Evolutionary conservation across 2,113 vertebrate species (phyloP), one percentile per base, ranked within the genome.

Genomic region (Empidonax traillii): DNA sequence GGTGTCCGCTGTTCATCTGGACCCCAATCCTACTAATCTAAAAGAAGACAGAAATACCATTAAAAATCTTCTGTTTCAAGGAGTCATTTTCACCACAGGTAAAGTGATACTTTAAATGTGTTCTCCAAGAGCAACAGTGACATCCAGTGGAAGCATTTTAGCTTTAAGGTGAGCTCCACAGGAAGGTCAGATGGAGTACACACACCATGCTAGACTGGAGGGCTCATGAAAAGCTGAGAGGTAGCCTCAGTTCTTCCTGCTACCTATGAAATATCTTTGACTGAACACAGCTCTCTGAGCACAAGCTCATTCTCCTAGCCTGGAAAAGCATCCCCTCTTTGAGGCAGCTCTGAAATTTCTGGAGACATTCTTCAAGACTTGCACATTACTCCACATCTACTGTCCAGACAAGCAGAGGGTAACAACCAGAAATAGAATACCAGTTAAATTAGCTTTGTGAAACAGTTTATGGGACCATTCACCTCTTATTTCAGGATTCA

Each of bases 61-160:
- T 68, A 39, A 37, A 72, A 83, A 21, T 41, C 58, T 23, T 68
- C 31, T 71, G 10, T 61, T 77, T 58, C 5, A 3, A 92, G 62
- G 4, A 79, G 35, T 75, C 33, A 74, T 95, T 82, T 74, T 85
- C 53, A 62, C 37, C 39, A 49, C 78, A 93, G 94, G 94, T 95
- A 73, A 89, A 83, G 47, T 4, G 30, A 12, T 31, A 75, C 39
- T 93, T 90, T 9, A 22, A 39, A 59, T 17, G 44, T 24, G 17
- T 31, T 95, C 93, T 46, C 10, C 27, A 59, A 97, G 94, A 95
- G 63, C 75, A 93, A 96, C 92, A 97, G 96, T 63, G 81, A 95
- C 96, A 97, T 93, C 97, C 97, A 96, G 96, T 65, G 90, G 94
- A 96, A 53, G 81, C 41, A 61, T 9, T 14, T 12, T 30, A 63